Evolutionary conservation across 2,113 vertebrate species (phyloP).

Genomic region (Hippolais icterina): DNA sequence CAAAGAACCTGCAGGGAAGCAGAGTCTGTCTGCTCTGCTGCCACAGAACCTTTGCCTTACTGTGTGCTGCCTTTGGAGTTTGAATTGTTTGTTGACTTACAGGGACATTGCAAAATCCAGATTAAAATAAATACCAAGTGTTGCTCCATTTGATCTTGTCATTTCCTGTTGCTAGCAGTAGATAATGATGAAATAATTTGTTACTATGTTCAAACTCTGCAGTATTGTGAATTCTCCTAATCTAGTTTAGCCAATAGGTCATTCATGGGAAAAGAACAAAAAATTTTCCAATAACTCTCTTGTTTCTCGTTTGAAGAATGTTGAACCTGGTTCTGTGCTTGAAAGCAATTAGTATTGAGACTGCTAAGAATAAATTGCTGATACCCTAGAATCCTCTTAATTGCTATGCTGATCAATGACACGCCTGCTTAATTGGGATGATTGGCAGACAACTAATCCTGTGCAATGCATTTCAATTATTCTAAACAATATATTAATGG

Average conservation of each 20-base stretch:
- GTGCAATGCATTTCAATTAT: conserved; percentile 44
- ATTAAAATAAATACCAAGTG: not conserved
- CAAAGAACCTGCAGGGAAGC: not conserved
- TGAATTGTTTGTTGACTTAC: not conserved
- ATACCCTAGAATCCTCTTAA: conserved; percentile 55
- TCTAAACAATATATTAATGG: conserved; percentile 28
- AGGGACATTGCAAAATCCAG: not conserved
- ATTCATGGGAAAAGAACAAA: not conserved
- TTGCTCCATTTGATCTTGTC: not conserved
- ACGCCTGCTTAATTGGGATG: conserved; percentile 59
- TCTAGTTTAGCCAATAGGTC: not conserved
- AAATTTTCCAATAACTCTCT: not conserved
- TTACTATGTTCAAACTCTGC: not conserved
- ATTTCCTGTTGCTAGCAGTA: not conserved
- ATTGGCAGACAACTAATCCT: conserved; percentile 52
- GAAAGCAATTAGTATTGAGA: conserved; percentile 46
- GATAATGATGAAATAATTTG: not conserved
- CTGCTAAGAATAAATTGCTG: conserved; percentile 45
- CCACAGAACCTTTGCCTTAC: not conserved
- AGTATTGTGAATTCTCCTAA: not conserved
- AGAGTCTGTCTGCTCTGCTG: not conserved
- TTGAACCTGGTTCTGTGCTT: conserved; percentile 20
- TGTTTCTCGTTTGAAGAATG: not conserved
- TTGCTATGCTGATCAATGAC: conserved; percentile 63
- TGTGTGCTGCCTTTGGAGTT: not conserved